A percentile compares a stretch with the other conserved stretches of the same genome.
These are phyloP conservation scores for Drosophila antonietae DNA, from an alignment of 2,888 invertebrate genomes.

Conservation along the genomic window DNA sequence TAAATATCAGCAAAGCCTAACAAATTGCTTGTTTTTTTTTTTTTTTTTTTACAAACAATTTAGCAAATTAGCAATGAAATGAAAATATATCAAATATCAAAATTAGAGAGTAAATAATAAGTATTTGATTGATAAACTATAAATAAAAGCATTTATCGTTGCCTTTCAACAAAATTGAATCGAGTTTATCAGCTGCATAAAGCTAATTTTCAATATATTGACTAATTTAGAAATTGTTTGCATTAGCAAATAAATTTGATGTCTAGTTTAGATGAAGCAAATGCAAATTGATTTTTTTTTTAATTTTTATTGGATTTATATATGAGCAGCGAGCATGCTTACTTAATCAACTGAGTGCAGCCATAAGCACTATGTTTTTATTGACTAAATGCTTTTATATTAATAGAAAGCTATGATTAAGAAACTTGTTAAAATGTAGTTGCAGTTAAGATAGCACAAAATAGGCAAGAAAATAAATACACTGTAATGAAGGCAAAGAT, in stretches of 20 bases:
- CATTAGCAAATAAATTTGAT: not conserved
- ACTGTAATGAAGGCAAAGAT: no score
- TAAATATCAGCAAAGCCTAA: constrained; percentile 39
- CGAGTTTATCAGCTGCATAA: not conserved
- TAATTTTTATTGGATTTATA: not conserved
- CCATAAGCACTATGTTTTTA: constrained; percentile 12
- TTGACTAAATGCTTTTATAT: constrained; percentile 55
- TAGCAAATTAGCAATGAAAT: constrained; percentile 57
- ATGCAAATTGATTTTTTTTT: not conserved
- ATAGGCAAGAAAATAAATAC: not conserved
- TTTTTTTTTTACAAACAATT: constrained; percentile 49
- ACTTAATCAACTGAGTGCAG: not conserved
- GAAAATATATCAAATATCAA: not conserved
- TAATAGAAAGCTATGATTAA: constrained; percentile 28
- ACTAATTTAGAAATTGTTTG: not conserved
- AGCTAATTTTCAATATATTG: not conserved
- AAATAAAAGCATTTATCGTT: not conserved
- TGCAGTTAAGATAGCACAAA: constrained; percentile 6
- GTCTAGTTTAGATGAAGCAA: not conserved
- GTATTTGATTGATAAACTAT: not conserved
- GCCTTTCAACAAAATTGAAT: not conserved
- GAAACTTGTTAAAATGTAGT: constrained; percentile 1
- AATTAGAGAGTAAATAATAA: not conserved
- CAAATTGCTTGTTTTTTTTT: constrained; percentile 31
- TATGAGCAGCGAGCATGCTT: not conserved